Percentiles rank a stretch among this genome's conserved stretches.
Conservation (phyloP, 2,888 invertebrate genomes). For the Euphydryas editha region DNA sequence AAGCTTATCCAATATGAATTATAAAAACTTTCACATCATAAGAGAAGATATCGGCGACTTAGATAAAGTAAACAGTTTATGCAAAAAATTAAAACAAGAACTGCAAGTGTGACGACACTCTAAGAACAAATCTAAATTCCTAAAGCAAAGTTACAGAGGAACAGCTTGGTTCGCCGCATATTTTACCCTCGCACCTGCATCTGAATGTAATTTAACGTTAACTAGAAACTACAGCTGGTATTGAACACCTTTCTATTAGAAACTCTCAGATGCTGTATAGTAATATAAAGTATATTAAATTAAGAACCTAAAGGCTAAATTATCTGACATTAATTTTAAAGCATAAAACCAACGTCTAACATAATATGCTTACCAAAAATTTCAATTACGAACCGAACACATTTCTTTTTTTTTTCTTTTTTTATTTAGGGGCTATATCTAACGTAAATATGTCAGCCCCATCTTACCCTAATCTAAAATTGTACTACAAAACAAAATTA, state of each 20-base stretch:
- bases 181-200: slow-evolving; percentile 31
- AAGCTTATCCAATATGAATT: no score
- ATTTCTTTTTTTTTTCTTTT: no score
- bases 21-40: no score
- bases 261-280: slow-evolving; percentile 41
- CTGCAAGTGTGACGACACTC: background rate
- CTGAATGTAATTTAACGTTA: slow-evolving; percentile 40
- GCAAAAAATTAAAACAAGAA: background rate
- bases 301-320: background rate
- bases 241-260: slow-evolving; percentile 64
- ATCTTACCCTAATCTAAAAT: no score
- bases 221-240: slow-evolving; percentile 50
- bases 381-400: no score
- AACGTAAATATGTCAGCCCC: no score
- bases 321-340: background rate
- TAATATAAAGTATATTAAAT: slow-evolving; percentile 8
- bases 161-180: slow-evolving; percentile 23
- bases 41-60: no score
- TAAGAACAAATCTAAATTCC: slow-evolving; percentile 16
- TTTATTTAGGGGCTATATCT: no score
- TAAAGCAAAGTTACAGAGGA: slow-evolving; percentile 21
- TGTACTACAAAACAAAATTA: no score
- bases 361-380: no score
- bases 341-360: no score
- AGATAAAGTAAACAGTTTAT: background rate